A percentile compares a stretch with the other conserved stretches of the same genome.
phyloP scores from a whole-genome alignment of 23 tunicate genomes.

The Styela clava region DNA sequence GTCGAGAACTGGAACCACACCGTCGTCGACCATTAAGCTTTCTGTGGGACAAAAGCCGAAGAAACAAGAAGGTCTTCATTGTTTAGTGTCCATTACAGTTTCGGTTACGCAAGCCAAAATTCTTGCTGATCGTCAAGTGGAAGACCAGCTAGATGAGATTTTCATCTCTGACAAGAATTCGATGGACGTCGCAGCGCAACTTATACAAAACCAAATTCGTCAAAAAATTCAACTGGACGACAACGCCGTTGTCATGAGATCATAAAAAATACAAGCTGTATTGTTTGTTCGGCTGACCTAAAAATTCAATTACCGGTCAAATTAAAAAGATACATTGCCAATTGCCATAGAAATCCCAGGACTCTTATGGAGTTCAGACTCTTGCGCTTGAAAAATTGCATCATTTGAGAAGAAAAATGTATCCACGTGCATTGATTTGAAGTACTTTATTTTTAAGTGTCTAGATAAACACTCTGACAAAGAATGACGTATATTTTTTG shows the following conservation, averaged over 20 bases:
- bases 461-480: no score
- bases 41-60: constrained; percentile 56
- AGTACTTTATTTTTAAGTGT: no score
- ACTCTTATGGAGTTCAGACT: no score
- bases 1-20: constrained; percentile 2
- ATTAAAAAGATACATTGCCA: no score
- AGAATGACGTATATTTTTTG: no score
- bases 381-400: no score
- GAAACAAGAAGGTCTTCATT: background rate
- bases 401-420: no score
- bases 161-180: constrained; percentile 61
- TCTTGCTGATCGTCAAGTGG: constrained; percentile 34
- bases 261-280: no score
- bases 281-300: no score
- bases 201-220: constrained; percentile 1
- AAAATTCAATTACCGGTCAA: no score
- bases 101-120: constrained; percentile 53
- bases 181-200: constrained; percentile 58
- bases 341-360: no score
- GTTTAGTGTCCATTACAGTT: constrained; percentile 47
- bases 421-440: no score
- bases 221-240: constrained; percentile 20
- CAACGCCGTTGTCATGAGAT: background rate
- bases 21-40: constrained; percentile 37
- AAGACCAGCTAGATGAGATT: constrained; percentile 35